Base-by-base conservation (phyloP, 2,797 vertebrate species). In the Leptoclinus maculatus region DNA sequence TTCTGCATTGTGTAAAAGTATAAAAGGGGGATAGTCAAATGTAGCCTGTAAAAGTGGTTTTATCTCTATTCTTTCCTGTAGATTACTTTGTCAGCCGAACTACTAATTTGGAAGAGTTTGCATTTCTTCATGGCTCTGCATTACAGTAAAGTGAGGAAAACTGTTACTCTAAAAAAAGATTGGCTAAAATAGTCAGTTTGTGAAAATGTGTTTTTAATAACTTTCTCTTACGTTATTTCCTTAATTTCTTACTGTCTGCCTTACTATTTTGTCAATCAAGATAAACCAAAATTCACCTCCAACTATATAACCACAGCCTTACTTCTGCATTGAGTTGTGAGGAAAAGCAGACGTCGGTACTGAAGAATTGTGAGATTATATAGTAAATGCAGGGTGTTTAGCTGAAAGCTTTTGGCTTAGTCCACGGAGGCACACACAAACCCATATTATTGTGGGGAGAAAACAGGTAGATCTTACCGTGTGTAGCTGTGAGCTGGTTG, bases 361-460 rank as follows among this genome's bases (percentile, higher is more conserved):
- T 66, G 43, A 82, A 82, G 82, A 86, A 84, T 74, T 85, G 87
- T 71, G 83, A 82, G 85, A 90, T 88, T 90, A 90, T 78, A 77
- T 72, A 71, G 83, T 86, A 83, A 90, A 79, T 63, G 68, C 78
- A 58, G 23, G n/a, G 67, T 83, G 60, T 82, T 88, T n/a, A 83
- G 63, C 64, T 69, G 54, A 86, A 78, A 83, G 71, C 85, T 60
- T 83, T 60, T 23, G 84, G 81, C 59, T 91, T 88, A 91, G 82
- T 74, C 34, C 65, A 56, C 27, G n/a, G 47, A 71, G 58, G 57
- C 76, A 78, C 47, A 74, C 70, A 74, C 72, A 82, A 47, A 79
- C 67, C 47, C 65, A 32, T 64, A 75, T 87, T 79, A 81, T 34
- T 57, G 57, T 53, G 69, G 36, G 53, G 34, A 43, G 60, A 82